Percentiles rank a stretch among this genome's conserved stretches.
These are phyloP conservation scores for Ochropacha duplaris DNA, from an alignment of 2,888 invertebrate genomes.

Conservation along the genomic window DNA sequence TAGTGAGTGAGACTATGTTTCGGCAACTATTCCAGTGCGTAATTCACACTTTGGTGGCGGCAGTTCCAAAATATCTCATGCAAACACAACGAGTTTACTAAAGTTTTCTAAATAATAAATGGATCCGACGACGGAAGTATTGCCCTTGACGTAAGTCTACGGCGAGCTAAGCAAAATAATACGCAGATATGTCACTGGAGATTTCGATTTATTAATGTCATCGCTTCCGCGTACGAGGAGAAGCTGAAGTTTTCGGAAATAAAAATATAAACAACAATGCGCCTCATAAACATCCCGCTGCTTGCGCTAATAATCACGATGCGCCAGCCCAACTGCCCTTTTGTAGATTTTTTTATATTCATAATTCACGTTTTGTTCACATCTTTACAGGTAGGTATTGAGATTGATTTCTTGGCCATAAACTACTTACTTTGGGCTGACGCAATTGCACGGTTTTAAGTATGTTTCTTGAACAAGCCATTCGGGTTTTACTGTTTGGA, in stretches of 20 bases:
- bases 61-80: conserved; percentile 65
- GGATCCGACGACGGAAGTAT: conserved; percentile 60
- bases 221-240: conserved; percentile 45
- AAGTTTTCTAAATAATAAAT: conserved; percentile 73
- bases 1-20: conserved; percentile 52
- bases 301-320: conserved; percentile 6
- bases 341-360: conserved; percentile 23
- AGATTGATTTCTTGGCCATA: conserved; percentile 30
- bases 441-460: conserved; percentile 39
- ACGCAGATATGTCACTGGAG: conserved; percentile 55
- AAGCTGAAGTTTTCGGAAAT: conserved; percentile 38
- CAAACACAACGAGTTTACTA: conserved; percentile 53
- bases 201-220: conserved; percentile 46
- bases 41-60: conserved; percentile 56
- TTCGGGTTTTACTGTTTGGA: conserved; percentile 38
- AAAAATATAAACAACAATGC: conserved; percentile 56
- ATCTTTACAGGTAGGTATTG: conserved; percentile 13
- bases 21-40: conserved; percentile 52
- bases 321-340: background rate
- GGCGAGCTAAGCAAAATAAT: conserved; percentile 39
- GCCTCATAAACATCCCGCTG: conserved; percentile 26
- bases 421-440: conserved; percentile 30
- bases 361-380: conserved; percentile 23
- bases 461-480: conserved; percentile 36
- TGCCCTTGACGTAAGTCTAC: conserved; percentile 54